These are phyloP conservation scores for Galemys pyrenaicus DNA, from an alignment of 2,113 vertebrate species.

Conservation along the genomic window DNA sequence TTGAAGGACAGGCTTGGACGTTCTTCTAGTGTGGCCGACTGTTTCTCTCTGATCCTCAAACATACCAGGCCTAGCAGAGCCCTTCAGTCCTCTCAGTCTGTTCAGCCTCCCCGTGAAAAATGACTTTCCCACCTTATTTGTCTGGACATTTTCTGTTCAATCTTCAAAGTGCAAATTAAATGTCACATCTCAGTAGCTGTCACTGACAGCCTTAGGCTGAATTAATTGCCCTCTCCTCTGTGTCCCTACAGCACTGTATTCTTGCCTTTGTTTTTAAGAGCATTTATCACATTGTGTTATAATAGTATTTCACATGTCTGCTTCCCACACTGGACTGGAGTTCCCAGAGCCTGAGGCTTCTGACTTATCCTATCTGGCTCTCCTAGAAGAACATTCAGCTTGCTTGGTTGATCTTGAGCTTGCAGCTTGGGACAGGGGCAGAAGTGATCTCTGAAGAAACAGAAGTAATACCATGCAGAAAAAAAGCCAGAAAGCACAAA, in stretches of 20 bases:
- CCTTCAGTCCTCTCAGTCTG: not conserved
- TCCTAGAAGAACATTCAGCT: not conserved
- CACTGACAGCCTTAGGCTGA: not conserved
- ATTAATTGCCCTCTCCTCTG: not conserved
- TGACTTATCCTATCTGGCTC: conserved; percentile 8
- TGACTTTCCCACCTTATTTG: not conserved
- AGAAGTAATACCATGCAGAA: not conserved
- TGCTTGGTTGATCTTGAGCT: not conserved
- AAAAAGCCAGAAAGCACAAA: not conserved
- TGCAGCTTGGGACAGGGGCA: not conserved
- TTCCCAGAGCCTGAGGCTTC: not conserved
- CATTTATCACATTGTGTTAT: not conserved
- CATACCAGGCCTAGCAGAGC: not conserved
- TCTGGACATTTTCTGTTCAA: conserved; percentile 6
- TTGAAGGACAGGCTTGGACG: not conserved
- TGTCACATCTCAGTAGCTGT: not conserved
- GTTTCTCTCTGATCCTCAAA: not conserved
- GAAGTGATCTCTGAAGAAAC: not conserved
- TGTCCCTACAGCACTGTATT: not conserved
- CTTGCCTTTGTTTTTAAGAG: not conserved
- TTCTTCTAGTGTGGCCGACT: not conserved
- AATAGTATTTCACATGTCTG: not conserved
- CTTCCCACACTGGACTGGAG: not conserved
- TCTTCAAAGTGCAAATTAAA: conserved; percentile 37
- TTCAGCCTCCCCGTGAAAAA: not conserved